Base-by-base conservation (phyloP, 35 echinoderm and acorn worm genomes). In the Acanthaster planci region DNA sequence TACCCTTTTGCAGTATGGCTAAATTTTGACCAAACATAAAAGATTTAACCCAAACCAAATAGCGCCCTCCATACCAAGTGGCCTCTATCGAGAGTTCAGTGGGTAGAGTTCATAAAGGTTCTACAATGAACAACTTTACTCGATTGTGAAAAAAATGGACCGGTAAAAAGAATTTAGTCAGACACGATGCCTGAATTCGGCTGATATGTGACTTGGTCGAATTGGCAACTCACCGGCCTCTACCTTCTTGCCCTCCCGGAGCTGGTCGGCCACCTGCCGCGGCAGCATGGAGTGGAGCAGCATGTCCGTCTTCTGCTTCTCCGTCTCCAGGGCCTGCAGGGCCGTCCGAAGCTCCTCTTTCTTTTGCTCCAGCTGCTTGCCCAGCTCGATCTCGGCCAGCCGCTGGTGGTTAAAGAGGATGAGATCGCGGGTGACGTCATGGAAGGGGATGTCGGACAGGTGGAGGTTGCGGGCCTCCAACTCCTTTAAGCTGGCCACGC, bases 241-340 rank as follows among this genome's bases (percentile, higher is more conserved):
- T 6, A 99, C 96, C 72, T 85, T 94, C 77, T 99, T 99, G 7
- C 96, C 96, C 14, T 99, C 92, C 37, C 96, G 67, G 18, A 99
- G 86, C 54, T 99, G 96, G 31, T 99, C 96, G 4, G 92, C 96
- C 7, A 99, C 96, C 34, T 94, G 96, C 55, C 96, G 84, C 0
- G 96, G 96, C 34, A 99, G 84, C 96, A 99, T 99, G 5, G 96
- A 99, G 39, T 99, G 88, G 10, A 99, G 81, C 52, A 94, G 78
- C 92, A 94, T 94, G 52, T 99, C 96, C n/a, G 95, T 97, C 67
- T 99, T 99, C 89, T 89, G 83, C 32, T 99, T 99, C 59, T 99
- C 92, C 1, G 80, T 84, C 54, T 91, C 96, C 21, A 99, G 76
- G 19, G 91, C 92, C 42, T 76, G 44, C 39, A 99, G 78, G 7